A percentile compares a stretch with the other conserved stretches of the same genome.
These are phyloP conservation scores for Chrysolina haemoptera DNA, from an alignment of 2,888 invertebrate species.

Conservation along the genomic window DNA sequence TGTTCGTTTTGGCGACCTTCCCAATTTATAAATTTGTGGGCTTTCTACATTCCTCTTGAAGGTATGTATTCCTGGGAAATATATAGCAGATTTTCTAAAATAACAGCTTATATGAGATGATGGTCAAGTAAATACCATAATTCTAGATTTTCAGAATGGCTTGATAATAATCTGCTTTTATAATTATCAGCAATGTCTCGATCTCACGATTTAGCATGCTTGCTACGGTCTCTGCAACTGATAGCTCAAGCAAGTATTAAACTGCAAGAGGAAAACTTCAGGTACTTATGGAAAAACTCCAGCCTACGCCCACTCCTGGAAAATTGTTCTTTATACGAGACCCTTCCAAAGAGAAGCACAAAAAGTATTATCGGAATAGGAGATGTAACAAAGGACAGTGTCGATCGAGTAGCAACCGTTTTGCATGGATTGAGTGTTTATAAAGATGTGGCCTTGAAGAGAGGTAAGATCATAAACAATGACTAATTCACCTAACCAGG, in stretches of 20 bases:
- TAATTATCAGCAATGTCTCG: constrained; percentile 70
- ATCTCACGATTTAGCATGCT: constrained; percentile 77
- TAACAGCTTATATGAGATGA: background rate
- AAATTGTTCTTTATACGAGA: constrained; percentile 51
- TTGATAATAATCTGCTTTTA: background rate
- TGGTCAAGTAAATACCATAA: background rate
- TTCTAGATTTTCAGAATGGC: background rate
- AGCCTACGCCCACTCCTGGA: constrained; percentile 73
- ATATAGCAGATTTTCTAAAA: background rate
- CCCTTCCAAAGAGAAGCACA: constrained; percentile 34
- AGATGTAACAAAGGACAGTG: constrained; percentile 72
- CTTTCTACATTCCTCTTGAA: background rate
- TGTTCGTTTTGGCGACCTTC: background rate
- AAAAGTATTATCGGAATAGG: constrained; percentile 58
- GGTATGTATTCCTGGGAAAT: background rate
- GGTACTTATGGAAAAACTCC: constrained; percentile 79
- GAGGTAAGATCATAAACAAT: constrained; percentile 52
- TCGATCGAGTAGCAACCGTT: constrained; percentile 80
- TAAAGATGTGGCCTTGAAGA: constrained; percentile 57
- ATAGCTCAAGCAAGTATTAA: constrained; percentile 79
- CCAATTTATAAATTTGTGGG: background rate
- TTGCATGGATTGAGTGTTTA: constrained; percentile 80
- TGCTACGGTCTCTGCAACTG: constrained; percentile 80
- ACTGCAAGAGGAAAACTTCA: constrained; percentile 76
- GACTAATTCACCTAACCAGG: constrained; percentile 45